A percentile compares a stretch with the other conserved stretches of the same genome.
Evolutionary conservation across 2,888 invertebrate genomes (phyloP).

Genomic region (Trichacis sp.): DNA sequence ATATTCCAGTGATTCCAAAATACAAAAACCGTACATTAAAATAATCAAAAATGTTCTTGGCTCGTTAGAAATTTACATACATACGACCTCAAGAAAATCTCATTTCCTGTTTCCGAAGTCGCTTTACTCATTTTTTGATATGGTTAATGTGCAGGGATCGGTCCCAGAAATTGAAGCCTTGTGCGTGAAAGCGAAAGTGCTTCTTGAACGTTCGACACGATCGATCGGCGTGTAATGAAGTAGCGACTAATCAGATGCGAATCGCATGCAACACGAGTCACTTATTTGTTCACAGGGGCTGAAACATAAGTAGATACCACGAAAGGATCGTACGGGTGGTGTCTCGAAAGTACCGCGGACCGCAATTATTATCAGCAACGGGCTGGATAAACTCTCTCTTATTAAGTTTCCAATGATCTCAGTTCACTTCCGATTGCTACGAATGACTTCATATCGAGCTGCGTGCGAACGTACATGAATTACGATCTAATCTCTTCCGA

Average conservation of each 20-base stretch:
- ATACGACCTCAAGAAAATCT: neutral
- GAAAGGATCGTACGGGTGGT: constrained; percentile 43
- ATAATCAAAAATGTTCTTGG: too few species aligned
- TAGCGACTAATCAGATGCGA: constrained; percentile 16
- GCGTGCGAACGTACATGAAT: too few species aligned
- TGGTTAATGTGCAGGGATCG: constrained; percentile 18
- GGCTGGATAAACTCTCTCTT: constrained; percentile 50
- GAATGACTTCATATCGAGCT: too few species aligned
- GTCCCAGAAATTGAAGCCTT: neutral
- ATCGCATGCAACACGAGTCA: constrained; percentile 22
- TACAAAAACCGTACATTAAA: too few species aligned
- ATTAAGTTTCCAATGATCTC: constrained; percentile 48
- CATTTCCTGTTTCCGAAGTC: too few species aligned
- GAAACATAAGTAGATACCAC: constrained; percentile 44
- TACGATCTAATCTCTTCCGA: too few species aligned
- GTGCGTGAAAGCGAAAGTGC: constrained; percentile 37
- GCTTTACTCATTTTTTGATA: neutral
- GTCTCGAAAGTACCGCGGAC: constrained; percentile 42
- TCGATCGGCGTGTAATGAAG: constrained; percentile 37
- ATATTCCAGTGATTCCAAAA: too few species aligned
- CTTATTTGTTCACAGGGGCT: constrained; percentile 42
- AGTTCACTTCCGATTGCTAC: constrained; percentile 34
- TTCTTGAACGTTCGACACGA: too few species aligned
- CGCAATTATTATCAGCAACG: constrained; percentile 8
- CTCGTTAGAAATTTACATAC: too few species aligned